Evolutionary conservation across 1,140 invertebrate species (phyloP), one percentile per base, ranked within the genome.

Genomic region (Colletes gigas): DNA sequence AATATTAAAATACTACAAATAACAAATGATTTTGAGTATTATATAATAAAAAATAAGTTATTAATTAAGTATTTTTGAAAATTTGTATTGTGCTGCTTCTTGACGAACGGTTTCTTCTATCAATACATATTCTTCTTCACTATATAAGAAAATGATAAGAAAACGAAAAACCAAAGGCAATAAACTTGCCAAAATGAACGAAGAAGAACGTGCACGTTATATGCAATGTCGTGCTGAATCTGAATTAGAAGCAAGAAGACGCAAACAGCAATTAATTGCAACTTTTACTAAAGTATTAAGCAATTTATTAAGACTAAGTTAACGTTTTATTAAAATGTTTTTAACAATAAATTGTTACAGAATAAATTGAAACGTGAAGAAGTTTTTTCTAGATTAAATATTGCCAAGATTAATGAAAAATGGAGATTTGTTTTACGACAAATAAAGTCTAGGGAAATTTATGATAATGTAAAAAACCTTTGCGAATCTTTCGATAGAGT

Each of bases 291-390:
- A 97, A 94, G 97, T 97, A 94, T 19, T 15, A 41, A 44, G 19
- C n/a, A n/a, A 78, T 59, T 62, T 62, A 4, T 9, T 50, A 75
- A 63, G 55, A 63, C 39, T 75, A 59, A 62, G 54, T 30, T 6
- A 54, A 5, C 4, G 17, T 60, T 21, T 59, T 50, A 12, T 65
- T 54, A 71, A 54, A 63, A 50, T 14, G 54, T 52, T 83, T 57
- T 66, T 39, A 54, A 55, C 14, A 12, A 50, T 47, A 68, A 44
- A 62, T 80, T 74, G 60, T 85, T 81, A 68, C 88, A 97, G 96
- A 97, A 96, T 88, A 97, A 97, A 94, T 92, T 97, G 8, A 96
- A 96, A 90, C 95, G 95, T 65, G 97, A 97, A 90, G 96, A 97
- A 91, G 94, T 95, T 8, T 97, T 96, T 91, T 94, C 96, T 1